A percentile compares a stretch with the other conserved stretches of the same genome.
phyloP scores from a whole-genome alignment of 2,888 invertebrate genomes.

The Sarcophaga subvicina region DNA sequence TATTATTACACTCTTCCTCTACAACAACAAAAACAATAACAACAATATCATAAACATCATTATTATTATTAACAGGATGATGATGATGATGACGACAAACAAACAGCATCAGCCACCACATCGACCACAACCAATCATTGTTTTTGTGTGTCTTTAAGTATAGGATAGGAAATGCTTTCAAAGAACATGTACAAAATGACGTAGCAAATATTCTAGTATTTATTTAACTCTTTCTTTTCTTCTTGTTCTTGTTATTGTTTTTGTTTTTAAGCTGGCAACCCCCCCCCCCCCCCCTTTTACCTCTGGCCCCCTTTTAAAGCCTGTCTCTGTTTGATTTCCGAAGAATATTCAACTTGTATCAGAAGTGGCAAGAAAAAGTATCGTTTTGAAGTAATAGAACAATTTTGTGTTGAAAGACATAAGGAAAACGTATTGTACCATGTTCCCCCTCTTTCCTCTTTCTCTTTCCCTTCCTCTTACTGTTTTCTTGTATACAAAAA shows the following conservation, averaged over 20 bases:
- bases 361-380: constrained; percentile 48
- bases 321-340: constrained; percentile 25
- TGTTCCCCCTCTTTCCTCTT: background rate
- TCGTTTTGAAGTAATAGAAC: constrained; percentile 54
- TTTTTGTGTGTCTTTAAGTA: constrained; percentile 1
- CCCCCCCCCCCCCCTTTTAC: background rate
- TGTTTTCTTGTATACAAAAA: constrained; percentile 2
- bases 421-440: constrained; percentile 34
- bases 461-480: background rate
- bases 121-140: background rate
- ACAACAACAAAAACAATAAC: constrained; percentile 56
- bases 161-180: constrained; percentile 64
- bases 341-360: constrained; percentile 49
- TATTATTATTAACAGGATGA: constrained; percentile 14
- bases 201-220: constrained; percentile 31
- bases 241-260: background rate
- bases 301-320: background rate
- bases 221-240: constrained; percentile 20
- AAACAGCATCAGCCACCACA: constrained; percentile 17
- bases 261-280: background rate
- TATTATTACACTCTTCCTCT: constrained; percentile 71
- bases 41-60: background rate
- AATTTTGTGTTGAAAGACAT: constrained; percentile 58
- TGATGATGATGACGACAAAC: background rate
- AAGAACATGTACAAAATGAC: constrained; percentile 40